Conservation (phyloP, 2,888 invertebrate species). For the Cancer borealis region DNA sequence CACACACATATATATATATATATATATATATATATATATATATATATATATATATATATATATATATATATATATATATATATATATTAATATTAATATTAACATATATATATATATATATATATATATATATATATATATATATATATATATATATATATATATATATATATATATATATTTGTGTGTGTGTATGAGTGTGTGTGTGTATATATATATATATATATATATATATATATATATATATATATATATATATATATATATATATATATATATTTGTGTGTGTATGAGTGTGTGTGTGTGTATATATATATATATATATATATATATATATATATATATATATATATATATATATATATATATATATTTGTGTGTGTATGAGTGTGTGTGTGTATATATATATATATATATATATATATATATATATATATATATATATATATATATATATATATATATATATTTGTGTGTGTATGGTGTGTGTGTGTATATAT, state of each 20-base stretch:
- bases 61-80: slow-evolving; percentile 49
- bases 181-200: too few relatives aligned
- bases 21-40: slow-evolving; percentile 40
- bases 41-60: slow-evolving; percentile 48
- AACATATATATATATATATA: not conserved
- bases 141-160: too few relatives aligned
- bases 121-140: not conserved
- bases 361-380: not conserved
- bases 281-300: slow-evolving; percentile 66
- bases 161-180: not conserved
- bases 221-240: slow-evolving; percentile 56
- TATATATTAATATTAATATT: not conserved
- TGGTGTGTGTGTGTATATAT: slow-evolving; percentile 41
- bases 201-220: not conserved
- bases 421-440: slow-evolving; percentile 68
- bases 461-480: not conserved
- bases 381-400: too few relatives aligned
- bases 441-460: slow-evolving; percentile 57
- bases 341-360: not conserved
- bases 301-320: slow-evolving; percentile 31
- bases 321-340: too few relatives aligned
- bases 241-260: not conserved
- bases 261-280: not conserved
- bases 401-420: too few relatives aligned
- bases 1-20: not conserved